Base-by-base conservation (phyloP, 2,888 invertebrate species). In the Leucania comma region DNA sequence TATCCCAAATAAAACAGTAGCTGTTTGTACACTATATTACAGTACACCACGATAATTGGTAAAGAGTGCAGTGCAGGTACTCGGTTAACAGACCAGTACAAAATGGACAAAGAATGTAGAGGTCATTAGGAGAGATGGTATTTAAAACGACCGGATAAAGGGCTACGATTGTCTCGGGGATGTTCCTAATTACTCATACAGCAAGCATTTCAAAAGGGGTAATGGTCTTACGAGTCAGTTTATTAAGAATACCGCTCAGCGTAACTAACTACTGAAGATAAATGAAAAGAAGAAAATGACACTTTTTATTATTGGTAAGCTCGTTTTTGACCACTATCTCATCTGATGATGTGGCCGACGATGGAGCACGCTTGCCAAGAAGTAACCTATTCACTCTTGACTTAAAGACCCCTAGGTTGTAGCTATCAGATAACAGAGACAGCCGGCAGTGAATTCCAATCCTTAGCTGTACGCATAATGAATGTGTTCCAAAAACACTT, bases 131-230 rank as follows among this genome's bases (percentile, higher is more conserved):
- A 60, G 62, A 51, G 26, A 26, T 54, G 29, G 54, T 65, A 38
- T 24, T 73, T 78, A 24, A 63, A 73, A 50, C 42, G 53, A 59
- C 22, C 38, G 74, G 54, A 74, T 74, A 68, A 66, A 50, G 46
- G 61, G n/a, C 73, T 12, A 50, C 59, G 51, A 65, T 42, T 78
- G 58, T 62, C 57, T 62, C 62, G 57, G 62, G 75, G 56, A 29
- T 56, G 68, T 61, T 74, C 51, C 65, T 78, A 78, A 79, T 79
- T 69, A 69, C 62, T 69, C 58, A 51, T 50, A 56, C 61, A 51
- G 72, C 62, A 62, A 69, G 32, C 38, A 60, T 69, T 59, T 48
- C 24, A 63, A 68, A 65, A 75, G 56, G 22, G 50, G 9, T 46
- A 50, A 77, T 32, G 53, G n/a, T 50, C 42, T n/a, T 29, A 42